These are phyloP conservation scores for Rhabdophis nuchalis DNA, from an alignment of 2,797 vertebrate genomes.

Conservation along the genomic window DNA sequence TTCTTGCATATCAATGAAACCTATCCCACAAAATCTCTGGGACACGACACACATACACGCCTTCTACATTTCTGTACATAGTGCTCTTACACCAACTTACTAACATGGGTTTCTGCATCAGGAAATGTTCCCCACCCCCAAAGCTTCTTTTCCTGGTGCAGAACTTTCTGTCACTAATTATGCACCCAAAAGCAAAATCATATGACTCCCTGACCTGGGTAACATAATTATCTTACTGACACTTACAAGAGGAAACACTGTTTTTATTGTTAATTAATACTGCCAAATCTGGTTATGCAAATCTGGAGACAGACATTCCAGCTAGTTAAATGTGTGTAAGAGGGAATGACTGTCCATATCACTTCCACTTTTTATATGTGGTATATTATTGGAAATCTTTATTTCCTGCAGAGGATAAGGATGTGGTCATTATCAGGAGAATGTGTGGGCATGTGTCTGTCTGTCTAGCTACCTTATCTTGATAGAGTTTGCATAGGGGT, in stretches of 20 bases:
- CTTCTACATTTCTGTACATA: conserved; percentile 6
- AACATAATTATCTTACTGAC: conserved; percentile 70
- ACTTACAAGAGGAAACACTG: conserved; percentile 65
- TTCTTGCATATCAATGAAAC: conserved; percentile 40
- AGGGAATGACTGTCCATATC: conserved; percentile 33
- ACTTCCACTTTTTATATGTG: conserved; percentile 18
- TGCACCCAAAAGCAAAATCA: conserved; percentile 66
- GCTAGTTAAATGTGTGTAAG: conserved; percentile 56
- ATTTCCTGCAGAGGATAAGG: conserved; percentile 38
- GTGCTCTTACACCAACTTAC: background rate
- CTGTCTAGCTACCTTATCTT: background rate
- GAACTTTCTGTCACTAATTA: conserved; percentile 52
- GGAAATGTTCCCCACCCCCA: conserved; percentile 2
- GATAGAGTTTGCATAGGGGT: background rate
- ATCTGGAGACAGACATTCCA: conserved; percentile 62
- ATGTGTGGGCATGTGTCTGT: background rate
- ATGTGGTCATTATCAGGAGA: conserved; percentile 26
- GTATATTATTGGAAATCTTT: conserved; percentile 38
- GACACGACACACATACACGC: background rate
- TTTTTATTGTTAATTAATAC: conserved; percentile 71
- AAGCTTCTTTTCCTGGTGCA: conserved; percentile 35
- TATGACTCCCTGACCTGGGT: conserved; percentile 61
- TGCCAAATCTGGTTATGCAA: conserved; percentile 66
- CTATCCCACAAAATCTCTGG: background rate
- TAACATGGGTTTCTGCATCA: conserved; percentile 22